Evolutionary conservation across 2,888 invertebrate species (phyloP).

Genomic region (Lysandra bellargus): DNA sequence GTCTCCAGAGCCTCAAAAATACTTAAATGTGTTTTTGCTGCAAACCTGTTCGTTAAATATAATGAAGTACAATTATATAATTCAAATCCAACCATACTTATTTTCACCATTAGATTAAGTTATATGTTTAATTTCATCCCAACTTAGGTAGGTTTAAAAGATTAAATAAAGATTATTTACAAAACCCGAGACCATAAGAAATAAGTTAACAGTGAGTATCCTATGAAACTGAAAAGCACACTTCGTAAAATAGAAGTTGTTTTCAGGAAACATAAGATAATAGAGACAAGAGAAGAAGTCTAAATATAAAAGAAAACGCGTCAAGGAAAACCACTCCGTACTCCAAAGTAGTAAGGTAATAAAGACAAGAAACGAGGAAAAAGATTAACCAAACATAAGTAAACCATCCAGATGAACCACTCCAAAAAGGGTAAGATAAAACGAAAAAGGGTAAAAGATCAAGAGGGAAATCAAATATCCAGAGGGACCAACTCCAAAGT

Average conservation of each 20-base stretch:
- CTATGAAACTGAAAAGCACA: neutral
- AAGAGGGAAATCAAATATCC: neutral
- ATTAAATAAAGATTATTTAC: neutral
- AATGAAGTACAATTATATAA: too few relatives aligned
- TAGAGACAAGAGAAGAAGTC: neutral
- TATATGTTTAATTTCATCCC: neutral
- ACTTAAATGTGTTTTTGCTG: too few relatives aligned
- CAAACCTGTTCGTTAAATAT: too few relatives aligned
- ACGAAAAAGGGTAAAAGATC: neutral
- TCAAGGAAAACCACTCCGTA: neutral
- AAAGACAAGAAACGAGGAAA: neutral
- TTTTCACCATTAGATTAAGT: neutral
- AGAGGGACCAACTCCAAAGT: neutral
- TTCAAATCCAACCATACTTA: neutral
- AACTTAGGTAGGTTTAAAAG: neutral
- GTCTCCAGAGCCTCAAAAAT: too few relatives aligned
- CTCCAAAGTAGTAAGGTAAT: neutral
- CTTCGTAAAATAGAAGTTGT: neutral
- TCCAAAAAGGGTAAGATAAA: slow-evolving; percentile 35
- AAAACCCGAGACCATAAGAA: neutral
- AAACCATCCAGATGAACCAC: slow-evolving; percentile 36
- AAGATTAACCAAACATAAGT: slow-evolving; percentile 26
- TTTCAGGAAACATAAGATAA: slow-evolving; percentile 4
- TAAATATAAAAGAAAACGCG: neutral
- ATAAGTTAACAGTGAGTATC: neutral